Base-by-base conservation (phyloP, 2,113 vertebrate species). In the Jacana jacana region DNA sequence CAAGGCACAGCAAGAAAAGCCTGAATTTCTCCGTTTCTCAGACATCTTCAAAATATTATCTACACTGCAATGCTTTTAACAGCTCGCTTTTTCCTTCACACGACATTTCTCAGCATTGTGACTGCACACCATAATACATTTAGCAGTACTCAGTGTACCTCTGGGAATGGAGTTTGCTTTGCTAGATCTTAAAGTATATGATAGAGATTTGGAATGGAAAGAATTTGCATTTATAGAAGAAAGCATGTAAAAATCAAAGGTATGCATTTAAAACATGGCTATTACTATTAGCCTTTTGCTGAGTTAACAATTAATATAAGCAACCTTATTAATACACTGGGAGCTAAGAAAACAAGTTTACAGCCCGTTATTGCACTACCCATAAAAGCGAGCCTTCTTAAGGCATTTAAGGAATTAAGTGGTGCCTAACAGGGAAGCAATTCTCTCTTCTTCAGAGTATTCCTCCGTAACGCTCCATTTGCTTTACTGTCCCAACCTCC, bases 171-270 rank as follows among this genome's bases (percentile, higher is more conserved):
- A 88, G 95, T 92, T 58, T 72, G 94, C 57, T 68, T 95, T 89
- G 81, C 65, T 87, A 91, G 60, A 78, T 94, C 95, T 83, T 87
- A 73, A 95, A 97, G 92, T 68, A 63, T 83, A 64, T 33, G 35
- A 82, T 64, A 81, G 11, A 64, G 81, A 69, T 55, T 52, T 71
- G 60, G 80, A 82, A 69, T 71, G 81, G 54, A 95, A 78, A 91
- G 81, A 85, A 93, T 92, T 95, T 93, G 71, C 37, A 25, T 75
- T 97, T 95, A 70, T 35, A 91, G 75, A 79, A 86, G 51, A 52
- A 90, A 95, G 70, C 17, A 0, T 40, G 69, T 40, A 65, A 94
- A 96, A 95, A 80, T 57, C 88, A 91, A 94, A 91, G 40, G 51
- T 30, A 20, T 60, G 39, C 63, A 61, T 80, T 91, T 93, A 68